Base-by-base conservation (phyloP, 1,140 invertebrate genomes). In the Leptopilina boulardi region DNA sequence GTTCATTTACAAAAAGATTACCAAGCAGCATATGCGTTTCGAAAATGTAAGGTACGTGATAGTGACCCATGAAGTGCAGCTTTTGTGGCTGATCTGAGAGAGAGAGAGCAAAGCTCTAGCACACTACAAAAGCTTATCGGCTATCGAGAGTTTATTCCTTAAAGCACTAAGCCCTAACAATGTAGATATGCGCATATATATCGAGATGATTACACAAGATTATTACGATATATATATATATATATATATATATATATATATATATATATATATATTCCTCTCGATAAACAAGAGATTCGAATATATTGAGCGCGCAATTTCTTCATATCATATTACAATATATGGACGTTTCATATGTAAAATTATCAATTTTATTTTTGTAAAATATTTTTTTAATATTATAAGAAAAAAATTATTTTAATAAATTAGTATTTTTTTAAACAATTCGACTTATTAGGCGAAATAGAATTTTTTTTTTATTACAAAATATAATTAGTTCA, bases 141-240 rank as follows among this genome's bases (percentile, higher is more conserved):
- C 23, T 66, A 66, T 66, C 59, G 23, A 66, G 23, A 66, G 59
- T 66, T 66, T 66, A 66, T 66, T 66, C 59, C 59, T 30, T 30
- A 23, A 23, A 66, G 59, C 23, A 30, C 23, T 66, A 66, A 66
- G 26, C 26, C 30, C 59, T 66, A 13, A 66, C 59, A 66, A 66
- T 30, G 59, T 34, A 66, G 59, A 66, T 66, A 66, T 66, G 59
- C 59, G 59, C 59, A 66, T 66, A 34, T 66, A 66, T 66, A 66
- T 59, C 10, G 8, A 59, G 56, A 59, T 59, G 56, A 59, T 66
- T 66, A 66, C 59, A n/a, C 26, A 23, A 66, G 59, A 66, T 66
- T 66, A 66, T 66, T 66, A 23, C 59, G 13, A n/a, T 9, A 38
- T n/a, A n/a, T n/a, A n/a, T n/a, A n/a, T n/a, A n/a, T n/a, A n/a